Evolutionary conservation across 2,888 invertebrate genomes (phyloP), one percentile per base, ranked within the genome.

Genomic region (Thalpophila matura): DNA sequence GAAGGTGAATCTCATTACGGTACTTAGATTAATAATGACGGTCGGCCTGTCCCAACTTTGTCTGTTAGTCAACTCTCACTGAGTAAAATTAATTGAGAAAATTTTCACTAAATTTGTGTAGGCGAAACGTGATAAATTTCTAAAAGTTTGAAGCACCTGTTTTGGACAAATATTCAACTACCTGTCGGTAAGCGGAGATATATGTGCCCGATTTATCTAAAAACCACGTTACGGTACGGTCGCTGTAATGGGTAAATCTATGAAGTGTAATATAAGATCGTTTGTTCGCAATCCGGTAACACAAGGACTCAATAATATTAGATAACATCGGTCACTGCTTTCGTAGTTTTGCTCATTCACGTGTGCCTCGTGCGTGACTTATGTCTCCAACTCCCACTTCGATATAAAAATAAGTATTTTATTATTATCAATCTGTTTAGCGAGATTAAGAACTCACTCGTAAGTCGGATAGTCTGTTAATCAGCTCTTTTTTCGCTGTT

Each of bases 51-150:
- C 79, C 73, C 51, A 87, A 86, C 84, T 85, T 86, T 75, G 66
- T 78, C 80, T 82, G 86, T 84, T 83, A 78, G 80, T 82, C 80
- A 83, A 85, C 82, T 85, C 82, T 77, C 77, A 74, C 80, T 74
- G 78, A 82, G 80, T 80, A 79, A 85, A 86, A 87, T 87, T 84
- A 86, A 88, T 86, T 86, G 82, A 82, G 82, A 83, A 86, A 86
- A 86, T 85, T 78, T 83, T 76, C 80, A 84, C 78, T 79, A 82
- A 83, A 82, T 84, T 85, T 80, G 77, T 77, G 80, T 84, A 74
- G 64, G 77, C 69, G 67, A 75, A 80, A 77, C 74, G 80, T 86
- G 78, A 85, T 84, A 85, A 83, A 85, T 85, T 80, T 74, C 24
- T 60, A 62, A 82, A 85, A 82, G 74, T 85, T 82, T 65, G 49